Evolutionary conservation across 2,797 vertebrate species (phyloP), one percentile per base, ranked within the genome.

Genomic region (Tapera naevia): DNA sequence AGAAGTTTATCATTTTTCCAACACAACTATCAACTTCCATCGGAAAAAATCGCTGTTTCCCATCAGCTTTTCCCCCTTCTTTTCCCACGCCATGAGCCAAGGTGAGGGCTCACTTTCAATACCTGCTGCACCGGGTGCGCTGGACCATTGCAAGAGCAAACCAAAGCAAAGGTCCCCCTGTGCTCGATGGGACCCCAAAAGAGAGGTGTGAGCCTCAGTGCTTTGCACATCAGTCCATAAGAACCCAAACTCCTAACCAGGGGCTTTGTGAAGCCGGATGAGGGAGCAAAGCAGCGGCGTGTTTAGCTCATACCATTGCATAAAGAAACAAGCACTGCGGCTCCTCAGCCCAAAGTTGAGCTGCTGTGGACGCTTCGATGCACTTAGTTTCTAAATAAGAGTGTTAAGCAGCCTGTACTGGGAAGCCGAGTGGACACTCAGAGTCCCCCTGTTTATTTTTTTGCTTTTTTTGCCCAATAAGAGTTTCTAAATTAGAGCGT

Each of bases 101-200:
- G 8, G 3, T 4, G 41, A 41, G 5, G 64, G 6, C 25, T 80
- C 45, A 1, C 10, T 2, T 12, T 50, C 61, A 4, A 3, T 0
- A 24, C 10, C 1, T 1, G 74, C 76, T n/a, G 76, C 89, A 82
- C 81, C 64, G n/a, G 33, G 30, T 10, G 3, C 5, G 11, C 60
- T 23, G 69, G 48, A 84, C 19, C 83, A 1, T 14, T 0, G 18
- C 78, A 15, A 4, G 65, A 53, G 7, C 6, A 1, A 92, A 41
- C 78, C 17, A 0, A 53, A 1, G 32, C 14, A 2, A 11, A 32
- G 27, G 1, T 22, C 25, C 6, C 56, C 13, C 28, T 5, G 15
- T 0, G 1, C 41, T n/a, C 1, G 0, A 2, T 0, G 22, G 45
- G 19, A 48, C 67, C 57, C 72, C 32, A 53, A 70, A 80, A 58